A percentile compares a stretch with the other conserved stretches of the same genome.
These are phyloP conservation scores for Balanococcus diminutus DNA, from an alignment of 2,888 invertebrate genomes.

Conservation along the genomic window DNA sequence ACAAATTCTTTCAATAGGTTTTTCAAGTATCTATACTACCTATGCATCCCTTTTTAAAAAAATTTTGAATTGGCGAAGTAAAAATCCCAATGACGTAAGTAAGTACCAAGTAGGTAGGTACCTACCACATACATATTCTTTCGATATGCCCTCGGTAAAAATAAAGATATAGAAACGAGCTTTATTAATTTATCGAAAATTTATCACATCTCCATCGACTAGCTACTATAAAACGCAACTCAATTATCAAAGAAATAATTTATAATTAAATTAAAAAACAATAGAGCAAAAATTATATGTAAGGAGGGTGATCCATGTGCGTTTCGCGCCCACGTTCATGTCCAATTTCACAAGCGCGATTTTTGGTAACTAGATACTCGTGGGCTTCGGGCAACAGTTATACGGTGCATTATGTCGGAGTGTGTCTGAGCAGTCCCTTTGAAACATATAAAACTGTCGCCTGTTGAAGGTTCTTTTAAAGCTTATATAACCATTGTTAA, in stretches of 20 bases:
- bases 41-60: too few species aligned
- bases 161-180: not conserved
- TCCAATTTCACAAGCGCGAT: conserved; percentile 27
- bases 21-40: too few species aligned
- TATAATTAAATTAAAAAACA: conserved; percentile 33
- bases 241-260: conserved; percentile 15
- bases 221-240: conserved; percentile 20
- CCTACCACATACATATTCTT: too few species aligned
- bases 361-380: conserved; percentile 51
- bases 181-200: not conserved
- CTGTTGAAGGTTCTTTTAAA: conserved; percentile 40
- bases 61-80: too few species aligned
- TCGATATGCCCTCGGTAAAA: too few species aligned
- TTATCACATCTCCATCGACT: not conserved
- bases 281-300: not conserved
- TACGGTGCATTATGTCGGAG: not conserved
- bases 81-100: too few species aligned
- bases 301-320: not conserved
- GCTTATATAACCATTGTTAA: conserved; percentile 28
- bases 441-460: conserved; percentile 47
- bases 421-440: conserved; percentile 20
- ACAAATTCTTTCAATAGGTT: too few species aligned
- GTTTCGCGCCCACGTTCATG: conserved; percentile 9
- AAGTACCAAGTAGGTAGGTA: too few species aligned
- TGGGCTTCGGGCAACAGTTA: conserved; percentile 33